A percentile compares a stretch with the other conserved stretches of the same genome.
Evolutionary conservation across 2,113 vertebrate species (phyloP).

Genomic region (Corvus cornix): DNA sequence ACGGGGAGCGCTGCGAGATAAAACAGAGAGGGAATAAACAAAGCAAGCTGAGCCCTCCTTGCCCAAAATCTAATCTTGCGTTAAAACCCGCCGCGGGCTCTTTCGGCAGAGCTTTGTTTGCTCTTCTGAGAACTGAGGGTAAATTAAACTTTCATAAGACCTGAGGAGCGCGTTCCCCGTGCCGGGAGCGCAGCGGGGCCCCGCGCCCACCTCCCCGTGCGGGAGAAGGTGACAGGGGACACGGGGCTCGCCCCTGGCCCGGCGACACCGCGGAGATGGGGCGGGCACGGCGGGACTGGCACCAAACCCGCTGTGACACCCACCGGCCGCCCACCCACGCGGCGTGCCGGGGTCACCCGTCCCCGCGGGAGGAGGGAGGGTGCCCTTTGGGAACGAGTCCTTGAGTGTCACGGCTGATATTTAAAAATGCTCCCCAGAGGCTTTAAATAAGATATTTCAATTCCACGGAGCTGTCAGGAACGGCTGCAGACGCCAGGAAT

Average conservation of each 20-base stretch:
- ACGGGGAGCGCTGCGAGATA: neutral
- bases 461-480: slow-evolving; percentile 75
- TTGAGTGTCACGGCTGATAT: slow-evolving; percentile 75
- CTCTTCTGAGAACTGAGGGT: slow-evolving; percentile 29
- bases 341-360: neutral
- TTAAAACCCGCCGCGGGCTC: slow-evolving; percentile 44
- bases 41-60: neutral
- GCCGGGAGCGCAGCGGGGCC: neutral
- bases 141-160: slow-evolving; percentile 65
- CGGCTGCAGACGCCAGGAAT: slow-evolving; percentile 59
- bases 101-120: slow-evolving; percentile 59
- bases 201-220: neutral
- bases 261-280: rapidly evolving
- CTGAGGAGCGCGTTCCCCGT: neutral
- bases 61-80: slow-evolving; percentile 43
- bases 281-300: neutral
- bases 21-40: slow-evolving; percentile 27
- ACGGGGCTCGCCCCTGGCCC: rapidly evolving
- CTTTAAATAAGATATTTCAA: slow-evolving; percentile 79
- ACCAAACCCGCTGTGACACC: neutral
- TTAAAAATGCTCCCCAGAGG: slow-evolving; percentile 73
- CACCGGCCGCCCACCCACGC: neutral
- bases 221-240: neutral
- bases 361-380: neutral
- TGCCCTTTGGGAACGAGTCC: slow-evolving; percentile 69